These are phyloP conservation scores for Nephrotoma guestfalica DNA, from an alignment of 2,888 invertebrate species.

Conservation along the genomic window DNA sequence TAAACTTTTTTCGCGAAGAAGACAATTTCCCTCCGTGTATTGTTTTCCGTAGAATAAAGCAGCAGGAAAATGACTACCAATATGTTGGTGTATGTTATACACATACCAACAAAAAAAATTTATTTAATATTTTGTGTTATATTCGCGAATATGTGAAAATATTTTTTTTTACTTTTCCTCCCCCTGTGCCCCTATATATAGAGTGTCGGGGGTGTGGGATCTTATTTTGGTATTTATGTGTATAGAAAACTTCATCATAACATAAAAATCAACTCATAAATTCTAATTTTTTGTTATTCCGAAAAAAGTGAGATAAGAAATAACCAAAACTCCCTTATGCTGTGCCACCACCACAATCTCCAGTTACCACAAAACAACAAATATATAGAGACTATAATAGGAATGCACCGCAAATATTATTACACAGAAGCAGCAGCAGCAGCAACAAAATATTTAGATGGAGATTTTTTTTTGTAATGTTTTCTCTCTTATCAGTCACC, in stretches of 20 bases:
- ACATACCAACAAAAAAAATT: neutral
- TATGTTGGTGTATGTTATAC: neutral
- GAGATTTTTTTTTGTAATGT: neutral
- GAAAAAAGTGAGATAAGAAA: neutral
- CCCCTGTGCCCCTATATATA: neutral
- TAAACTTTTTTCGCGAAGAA: neutral
- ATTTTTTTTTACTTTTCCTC: neutral
- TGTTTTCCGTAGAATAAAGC: neutral
- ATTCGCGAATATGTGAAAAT: neutral
- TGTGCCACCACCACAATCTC: neutral
- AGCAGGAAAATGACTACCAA: neutral
- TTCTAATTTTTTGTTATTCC: neutral
- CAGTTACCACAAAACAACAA: neutral
- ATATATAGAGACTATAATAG: neutral
- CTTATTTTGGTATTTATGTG: neutral
- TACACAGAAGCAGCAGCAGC: neutral
- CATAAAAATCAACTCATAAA: neutral
- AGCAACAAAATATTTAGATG: neutral
- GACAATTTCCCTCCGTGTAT: neutral
- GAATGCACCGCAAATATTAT: neutral
- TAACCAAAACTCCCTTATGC: neutral
- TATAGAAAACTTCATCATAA: neutral
- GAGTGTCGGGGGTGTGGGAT: neutral
- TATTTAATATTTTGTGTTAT: neutral
- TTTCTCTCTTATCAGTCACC: constrained; percentile 1